Conservation (phyloP, 2,113 vertebrate species). For the Lophochroa leadbeateri region DNA sequence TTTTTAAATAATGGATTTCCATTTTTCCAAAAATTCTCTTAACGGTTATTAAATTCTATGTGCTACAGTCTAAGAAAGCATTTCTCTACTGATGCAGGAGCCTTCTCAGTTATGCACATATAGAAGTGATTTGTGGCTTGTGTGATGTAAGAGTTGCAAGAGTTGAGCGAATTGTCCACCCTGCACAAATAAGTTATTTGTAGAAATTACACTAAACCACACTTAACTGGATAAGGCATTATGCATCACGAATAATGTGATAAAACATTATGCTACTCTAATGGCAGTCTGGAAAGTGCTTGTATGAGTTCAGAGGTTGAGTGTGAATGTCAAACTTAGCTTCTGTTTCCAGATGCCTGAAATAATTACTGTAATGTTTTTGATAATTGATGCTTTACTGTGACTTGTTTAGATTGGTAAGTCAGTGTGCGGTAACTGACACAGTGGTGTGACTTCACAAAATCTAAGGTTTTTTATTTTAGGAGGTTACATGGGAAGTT, state of each 20-base stretch:
- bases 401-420: neutral
- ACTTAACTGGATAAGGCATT: neutral
- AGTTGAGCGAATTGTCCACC: neutral
- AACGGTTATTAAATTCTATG: neutral
- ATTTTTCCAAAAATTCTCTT: neutral
- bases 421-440: neutral
- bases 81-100: neutral
- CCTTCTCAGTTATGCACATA: fast-evolving
- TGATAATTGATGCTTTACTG: neutral
- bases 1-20: neutral
- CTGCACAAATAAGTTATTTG: neutral
- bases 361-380: neutral
- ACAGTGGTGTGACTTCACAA: neutral
- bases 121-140: neutral
- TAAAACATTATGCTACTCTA: neutral
- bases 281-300: neutral
- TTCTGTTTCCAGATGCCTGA: neutral
- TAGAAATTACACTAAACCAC: neutral
- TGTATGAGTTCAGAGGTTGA: neutral
- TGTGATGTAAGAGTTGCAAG: neutral
- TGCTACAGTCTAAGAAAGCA: neutral
- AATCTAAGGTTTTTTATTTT: neutral
- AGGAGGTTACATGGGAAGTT: neutral
- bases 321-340: neutral
- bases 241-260: neutral